Evolutionary conservation across 2,888 invertebrate species (phyloP).

Genomic region (Hedya salicella): DNA sequence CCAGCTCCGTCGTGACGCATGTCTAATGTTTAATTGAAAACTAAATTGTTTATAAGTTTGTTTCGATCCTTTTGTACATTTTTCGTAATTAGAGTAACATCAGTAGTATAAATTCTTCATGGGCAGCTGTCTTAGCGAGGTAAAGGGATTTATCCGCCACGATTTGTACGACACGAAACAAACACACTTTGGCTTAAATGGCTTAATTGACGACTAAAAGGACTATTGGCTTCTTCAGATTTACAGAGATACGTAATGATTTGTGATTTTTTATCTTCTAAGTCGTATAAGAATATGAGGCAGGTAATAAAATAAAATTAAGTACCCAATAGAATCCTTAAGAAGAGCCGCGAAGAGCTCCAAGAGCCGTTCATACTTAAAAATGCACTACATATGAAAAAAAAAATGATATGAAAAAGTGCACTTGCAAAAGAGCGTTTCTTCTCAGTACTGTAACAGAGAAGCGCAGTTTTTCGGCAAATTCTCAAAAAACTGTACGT

Average conservation of each 20-base stretch:
- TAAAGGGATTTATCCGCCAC: background rate
- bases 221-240: background rate
- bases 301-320: too few relatives aligned
- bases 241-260: background rate
- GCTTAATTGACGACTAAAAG: background rate
- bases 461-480: too few relatives aligned
- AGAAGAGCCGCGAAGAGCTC: too few relatives aligned
- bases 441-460: too few relatives aligned
- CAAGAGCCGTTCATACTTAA: too few relatives aligned
- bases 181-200: background rate
- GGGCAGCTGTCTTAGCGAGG: slow-evolving; percentile 1
- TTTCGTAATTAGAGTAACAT: slow-evolving; percentile 14
- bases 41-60: slow-evolving; percentile 14
- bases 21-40: slow-evolving; percentile 40
- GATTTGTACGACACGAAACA: background rate
- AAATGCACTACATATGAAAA: too few relatives aligned
- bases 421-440: too few relatives aligned
- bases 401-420: too few relatives aligned
- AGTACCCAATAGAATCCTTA: too few relatives aligned
- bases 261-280: too few relatives aligned
- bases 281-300: too few relatives aligned
- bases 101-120: background rate
- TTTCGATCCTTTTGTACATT: slow-evolving; percentile 16
- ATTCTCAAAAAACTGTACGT: too few relatives aligned
- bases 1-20: slow-evolving; percentile 37